phyloP scores from a whole-genome alignment of 2,113 vertebrate species.

The Perca schrenkii region DNA sequence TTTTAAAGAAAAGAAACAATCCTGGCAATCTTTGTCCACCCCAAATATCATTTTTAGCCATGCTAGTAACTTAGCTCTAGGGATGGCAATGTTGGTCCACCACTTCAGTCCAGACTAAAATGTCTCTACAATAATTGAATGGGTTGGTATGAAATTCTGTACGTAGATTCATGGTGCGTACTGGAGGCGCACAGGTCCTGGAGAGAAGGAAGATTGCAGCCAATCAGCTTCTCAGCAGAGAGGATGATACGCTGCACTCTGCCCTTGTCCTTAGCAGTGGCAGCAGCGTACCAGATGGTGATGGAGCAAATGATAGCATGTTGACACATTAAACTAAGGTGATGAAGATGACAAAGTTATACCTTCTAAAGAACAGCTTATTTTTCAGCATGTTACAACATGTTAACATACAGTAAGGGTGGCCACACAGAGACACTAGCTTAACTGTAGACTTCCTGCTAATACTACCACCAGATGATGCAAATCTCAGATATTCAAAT shows the following conservation, averaged over 20 bases:
- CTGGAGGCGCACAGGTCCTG: no score
- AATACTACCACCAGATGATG: not conserved
- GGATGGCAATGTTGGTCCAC: not conserved
- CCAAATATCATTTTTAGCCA: not conserved
- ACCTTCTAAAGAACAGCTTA: not conserved
- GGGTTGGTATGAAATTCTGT: not conserved
- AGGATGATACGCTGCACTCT: no score
- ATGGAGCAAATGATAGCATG: no score
- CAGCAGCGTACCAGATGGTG: no score
- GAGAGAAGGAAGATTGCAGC: no score
- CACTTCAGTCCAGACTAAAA: not conserved
- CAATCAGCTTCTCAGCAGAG: no score
- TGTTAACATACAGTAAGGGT: not conserved
- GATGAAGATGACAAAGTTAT: not conserved
- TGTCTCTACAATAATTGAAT: not conserved
- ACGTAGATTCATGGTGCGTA: not conserved
- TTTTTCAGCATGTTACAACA: not conserved
- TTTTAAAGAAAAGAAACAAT: not conserved
- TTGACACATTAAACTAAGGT: not conserved
- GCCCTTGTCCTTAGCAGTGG: no score
- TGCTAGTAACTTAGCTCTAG: not conserved
- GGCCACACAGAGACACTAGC: not conserved
- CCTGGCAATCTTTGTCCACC: not conserved
- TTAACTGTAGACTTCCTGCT: not conserved
- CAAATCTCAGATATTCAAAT: not conserved